Evolutionary conservation across 1,140 invertebrate genomes (phyloP).

Genomic region (Acarapis woodi): DNA sequence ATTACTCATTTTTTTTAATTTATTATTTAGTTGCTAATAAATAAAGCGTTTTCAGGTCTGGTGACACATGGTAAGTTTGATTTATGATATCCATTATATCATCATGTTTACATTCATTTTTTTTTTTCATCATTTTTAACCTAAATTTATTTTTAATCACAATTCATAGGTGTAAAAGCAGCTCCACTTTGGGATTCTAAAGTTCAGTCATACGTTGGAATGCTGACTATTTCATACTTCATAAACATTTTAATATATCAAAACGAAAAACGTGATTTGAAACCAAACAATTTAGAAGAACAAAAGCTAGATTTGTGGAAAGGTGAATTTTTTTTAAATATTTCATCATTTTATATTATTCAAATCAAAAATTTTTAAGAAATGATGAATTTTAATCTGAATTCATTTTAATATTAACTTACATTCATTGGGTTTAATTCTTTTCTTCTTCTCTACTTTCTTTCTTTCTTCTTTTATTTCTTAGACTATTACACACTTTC

Average conservation of each 20-base stretch:
- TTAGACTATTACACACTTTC: no score
- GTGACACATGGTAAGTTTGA: no score
- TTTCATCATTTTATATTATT: neutral
- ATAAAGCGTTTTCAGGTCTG: neutral
- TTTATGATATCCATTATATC: neutral
- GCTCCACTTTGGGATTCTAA: constrained; percentile 87
- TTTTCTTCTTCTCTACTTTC: no score
- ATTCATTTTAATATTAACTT: no score
- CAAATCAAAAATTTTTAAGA: no score
- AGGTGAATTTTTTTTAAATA: constrained; percentile 8
- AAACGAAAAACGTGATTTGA: constrained; percentile 63
- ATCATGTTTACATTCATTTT: no score
- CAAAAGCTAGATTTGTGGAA: constrained; percentile 88
- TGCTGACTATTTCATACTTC: constrained; percentile 98
- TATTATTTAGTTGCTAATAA: constrained; percentile 4
- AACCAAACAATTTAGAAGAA: constrained; percentile 84
- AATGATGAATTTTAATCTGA: no score
- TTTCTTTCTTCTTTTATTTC: no score
- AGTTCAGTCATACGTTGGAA: constrained; percentile 54
- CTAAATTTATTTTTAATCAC: no score
- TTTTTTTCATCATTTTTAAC: no score
- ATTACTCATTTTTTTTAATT: constrained; percentile 61
- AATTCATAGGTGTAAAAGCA: constrained; percentile 72
- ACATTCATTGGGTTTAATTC: no score
- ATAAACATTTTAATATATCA: constrained; percentile 84